These are phyloP conservation scores for Pemphredon lugubris DNA, from an alignment of 2,888 invertebrate genomes.

Conservation along the genomic window DNA sequence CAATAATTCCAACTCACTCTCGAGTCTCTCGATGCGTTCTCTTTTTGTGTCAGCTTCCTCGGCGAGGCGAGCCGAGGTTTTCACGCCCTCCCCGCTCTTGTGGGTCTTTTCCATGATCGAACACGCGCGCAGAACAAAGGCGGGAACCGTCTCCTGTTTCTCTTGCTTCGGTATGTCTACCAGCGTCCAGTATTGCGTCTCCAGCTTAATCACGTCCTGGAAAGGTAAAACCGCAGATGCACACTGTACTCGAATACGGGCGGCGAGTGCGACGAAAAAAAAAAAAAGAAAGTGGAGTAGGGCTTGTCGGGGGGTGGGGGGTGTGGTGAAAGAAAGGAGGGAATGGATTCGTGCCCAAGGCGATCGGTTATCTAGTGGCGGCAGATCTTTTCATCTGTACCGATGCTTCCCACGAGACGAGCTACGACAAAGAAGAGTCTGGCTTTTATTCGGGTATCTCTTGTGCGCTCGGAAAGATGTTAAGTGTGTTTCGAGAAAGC, in stretches of 20 bases:
- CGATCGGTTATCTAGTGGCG: no score
- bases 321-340: no score
- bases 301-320: no score
- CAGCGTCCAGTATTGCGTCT: constrained; percentile 96
- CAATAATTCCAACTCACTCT: constrained; percentile 84
- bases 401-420: no score
- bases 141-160: constrained; percentile 95
- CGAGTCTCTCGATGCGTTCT: constrained; percentile 92
- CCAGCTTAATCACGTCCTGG: constrained; percentile 94
- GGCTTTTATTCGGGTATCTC: no score
- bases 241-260: no score
- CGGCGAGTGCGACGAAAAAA: no score
- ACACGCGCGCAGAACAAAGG: constrained; percentile 94
- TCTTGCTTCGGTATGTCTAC: constrained; percentile 97
- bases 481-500: no score
- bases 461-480: no score
- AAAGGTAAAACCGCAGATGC: constrained; percentile 48
- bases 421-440: no score
- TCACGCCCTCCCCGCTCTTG: constrained; percentile 93
- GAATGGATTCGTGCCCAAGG: no score
- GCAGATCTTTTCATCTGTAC: no score
- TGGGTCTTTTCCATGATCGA: constrained; percentile 96
- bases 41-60: constrained; percentile 93
- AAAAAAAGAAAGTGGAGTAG: background rate
- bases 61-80: constrained; percentile 91